Conservation (phyloP, 1,140 invertebrate genomes). For the Hyposmocoma kahamanoa region DNA sequence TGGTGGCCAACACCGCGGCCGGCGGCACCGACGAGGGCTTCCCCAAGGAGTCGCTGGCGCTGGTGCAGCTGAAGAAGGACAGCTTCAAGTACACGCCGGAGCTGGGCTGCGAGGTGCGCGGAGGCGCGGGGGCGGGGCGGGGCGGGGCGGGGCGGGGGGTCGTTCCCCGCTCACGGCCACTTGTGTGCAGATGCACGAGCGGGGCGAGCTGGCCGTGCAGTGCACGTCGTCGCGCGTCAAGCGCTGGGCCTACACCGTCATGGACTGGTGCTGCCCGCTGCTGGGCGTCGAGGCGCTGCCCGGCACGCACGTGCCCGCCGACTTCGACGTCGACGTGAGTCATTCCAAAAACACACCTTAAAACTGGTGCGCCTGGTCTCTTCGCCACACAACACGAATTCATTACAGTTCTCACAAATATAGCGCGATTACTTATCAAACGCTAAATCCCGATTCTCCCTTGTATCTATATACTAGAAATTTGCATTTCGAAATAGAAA, state of each 20-base stretch:
- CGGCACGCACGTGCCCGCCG: neutral
- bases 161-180: neutral
- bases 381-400: neutral
- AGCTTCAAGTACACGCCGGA: neutral
- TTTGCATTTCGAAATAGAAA: no score
- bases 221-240: neutral
- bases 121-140: neutral
- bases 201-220: neutral
- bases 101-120: neutral
- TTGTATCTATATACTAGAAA: no score
- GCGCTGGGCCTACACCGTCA: neutral
- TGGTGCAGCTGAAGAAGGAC: constrained; percentile 70
- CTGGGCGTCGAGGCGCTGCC: neutral
- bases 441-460: neutral
- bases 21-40: constrained; percentile 29
- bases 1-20: constrained; percentile 55
- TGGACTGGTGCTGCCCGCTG: neutral
- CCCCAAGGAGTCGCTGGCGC: constrained; percentile 52
- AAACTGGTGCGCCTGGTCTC: neutral
- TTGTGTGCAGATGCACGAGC: neutral
- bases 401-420: neutral
- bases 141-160: neutral
- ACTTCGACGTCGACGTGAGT: neutral
- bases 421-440: neutral
- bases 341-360: neutral